Percentiles rank a stretch among this genome's conserved stretches.
These are phyloP conservation scores for Lipophrys pholis DNA, from an alignment of 2,113 vertebrate species.

Conservation along the genomic window DNA sequence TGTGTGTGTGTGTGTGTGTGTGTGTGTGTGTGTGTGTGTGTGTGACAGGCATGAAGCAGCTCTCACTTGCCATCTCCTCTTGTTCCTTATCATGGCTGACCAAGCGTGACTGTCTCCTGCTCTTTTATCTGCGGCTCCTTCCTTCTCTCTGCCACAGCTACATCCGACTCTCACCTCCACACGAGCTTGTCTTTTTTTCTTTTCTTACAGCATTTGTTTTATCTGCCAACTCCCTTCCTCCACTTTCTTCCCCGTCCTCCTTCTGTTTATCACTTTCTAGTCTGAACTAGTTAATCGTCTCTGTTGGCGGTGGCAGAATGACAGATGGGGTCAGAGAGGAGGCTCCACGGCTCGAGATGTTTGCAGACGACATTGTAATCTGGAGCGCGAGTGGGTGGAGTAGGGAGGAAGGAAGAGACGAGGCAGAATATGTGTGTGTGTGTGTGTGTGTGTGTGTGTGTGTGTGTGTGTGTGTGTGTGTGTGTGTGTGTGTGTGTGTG, in stretches of 20 bases:
- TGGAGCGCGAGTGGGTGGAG: too few species aligned
- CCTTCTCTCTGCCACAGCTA: constrained; percentile 14
- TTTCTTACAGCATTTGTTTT: neutral
- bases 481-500: too few species aligned
- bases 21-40: too few species aligned
- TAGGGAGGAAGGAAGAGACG: too few species aligned
- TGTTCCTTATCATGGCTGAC: constrained; percentile 29
- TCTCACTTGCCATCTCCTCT: constrained; percentile 24
- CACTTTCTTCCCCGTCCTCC: neutral
- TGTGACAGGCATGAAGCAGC: constrained; percentile 27
- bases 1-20: neutral
- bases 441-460: too few species aligned
- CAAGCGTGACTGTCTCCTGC: constrained; percentile 33
- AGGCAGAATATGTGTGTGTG: too few species aligned
- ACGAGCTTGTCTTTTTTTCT: neutral
- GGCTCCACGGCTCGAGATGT: too few species aligned
- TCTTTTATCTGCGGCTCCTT: neutral
- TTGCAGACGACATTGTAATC: too few species aligned
- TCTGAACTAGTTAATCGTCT: too few species aligned
- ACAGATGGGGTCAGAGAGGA: too few species aligned
- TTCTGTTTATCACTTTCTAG: neutral
- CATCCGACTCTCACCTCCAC: constrained; percentile 18
- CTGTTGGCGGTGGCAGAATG: too few species aligned
- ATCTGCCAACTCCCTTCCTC: neutral
- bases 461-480: too few species aligned